These are phyloP conservation scores for Adela reaumurella DNA, from an alignment of 2,888 invertebrate genomes.

Conservation along the genomic window DNA sequence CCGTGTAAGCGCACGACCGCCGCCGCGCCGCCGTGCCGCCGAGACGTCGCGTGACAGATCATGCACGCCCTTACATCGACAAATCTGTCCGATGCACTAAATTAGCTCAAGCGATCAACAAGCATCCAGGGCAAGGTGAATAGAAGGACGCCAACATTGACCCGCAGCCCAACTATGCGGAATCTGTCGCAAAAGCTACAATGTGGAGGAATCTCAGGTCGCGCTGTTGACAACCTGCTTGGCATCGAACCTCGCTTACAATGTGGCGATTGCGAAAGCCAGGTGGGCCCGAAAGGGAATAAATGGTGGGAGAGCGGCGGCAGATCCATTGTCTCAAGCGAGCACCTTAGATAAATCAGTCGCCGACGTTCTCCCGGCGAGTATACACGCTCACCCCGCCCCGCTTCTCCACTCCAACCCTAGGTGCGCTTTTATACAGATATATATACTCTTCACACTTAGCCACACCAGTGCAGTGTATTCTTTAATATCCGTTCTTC, in stretches of 20 bases:
- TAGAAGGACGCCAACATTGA: neutral
- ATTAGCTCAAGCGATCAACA: neutral
- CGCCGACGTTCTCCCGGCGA: constrained; percentile 43
- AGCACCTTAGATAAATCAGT: constrained; percentile 27
- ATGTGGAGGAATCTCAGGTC: constrained; percentile 30
- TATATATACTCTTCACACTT: neutral
- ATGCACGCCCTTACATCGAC: no score
- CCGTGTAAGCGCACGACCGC: no score
- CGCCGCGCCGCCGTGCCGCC: no score
- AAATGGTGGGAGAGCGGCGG: constrained; percentile 31
- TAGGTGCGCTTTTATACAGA: constrained; percentile 13
- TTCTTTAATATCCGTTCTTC: no score
- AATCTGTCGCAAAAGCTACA: neutral
- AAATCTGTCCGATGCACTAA: no score
- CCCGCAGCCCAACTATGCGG: neutral
- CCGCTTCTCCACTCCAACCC: constrained; percentile 20
- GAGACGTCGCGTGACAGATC: no score
- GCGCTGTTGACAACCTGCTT: constrained; percentile 48
- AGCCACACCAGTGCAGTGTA: no score
- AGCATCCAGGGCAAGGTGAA: neutral
- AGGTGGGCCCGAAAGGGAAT: constrained; percentile 48
- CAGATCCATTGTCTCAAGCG: neutral
- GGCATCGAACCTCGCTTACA: constrained; percentile 29
- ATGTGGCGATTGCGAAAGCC: constrained; percentile 33
- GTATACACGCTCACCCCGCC: constrained; percentile 36